Conservation (phyloP, 2,113 vertebrate genomes). For the Nycticorax nycticorax region DNA sequence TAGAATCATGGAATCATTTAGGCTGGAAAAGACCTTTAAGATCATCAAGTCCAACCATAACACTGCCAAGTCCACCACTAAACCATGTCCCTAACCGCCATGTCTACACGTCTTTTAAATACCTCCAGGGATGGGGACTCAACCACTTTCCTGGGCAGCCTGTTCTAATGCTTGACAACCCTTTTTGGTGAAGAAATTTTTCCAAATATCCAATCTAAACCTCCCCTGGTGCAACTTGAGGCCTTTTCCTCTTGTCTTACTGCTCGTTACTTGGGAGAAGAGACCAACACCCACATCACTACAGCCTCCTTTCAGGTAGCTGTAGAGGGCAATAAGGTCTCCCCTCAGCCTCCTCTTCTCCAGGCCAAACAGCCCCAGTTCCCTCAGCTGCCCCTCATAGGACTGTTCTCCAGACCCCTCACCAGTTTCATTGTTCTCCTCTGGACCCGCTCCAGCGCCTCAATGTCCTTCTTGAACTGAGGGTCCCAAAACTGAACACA, state of each 20-base stretch:
- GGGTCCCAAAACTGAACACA: background rate
- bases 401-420: background rate
- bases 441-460: accelerated
- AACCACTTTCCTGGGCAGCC: background rate
- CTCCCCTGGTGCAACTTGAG: background rate
- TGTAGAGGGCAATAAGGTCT: background rate
- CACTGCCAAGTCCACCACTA: background rate
- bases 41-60: accelerated
- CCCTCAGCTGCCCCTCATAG: background rate
- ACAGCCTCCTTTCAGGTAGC: background rate
- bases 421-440: background rate
- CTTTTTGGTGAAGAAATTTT: background rate
- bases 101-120: background rate
- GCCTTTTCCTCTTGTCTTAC: background rate
- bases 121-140: background rate
- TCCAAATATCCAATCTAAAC: background rate
- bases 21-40: background rate
- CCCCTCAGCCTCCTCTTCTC: background rate
- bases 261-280: background rate
- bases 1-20: background rate
- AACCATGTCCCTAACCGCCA: background rate
- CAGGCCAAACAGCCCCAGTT: background rate
- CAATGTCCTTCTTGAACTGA: background rate
- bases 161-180: background rate
- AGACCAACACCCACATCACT: background rate